Percentiles rank a stretch among this genome's conserved stretches.
These are phyloP conservation scores for Chelon labrosus DNA, from an alignment of 2,797 vertebrate species.

Conservation along the genomic window DNA sequence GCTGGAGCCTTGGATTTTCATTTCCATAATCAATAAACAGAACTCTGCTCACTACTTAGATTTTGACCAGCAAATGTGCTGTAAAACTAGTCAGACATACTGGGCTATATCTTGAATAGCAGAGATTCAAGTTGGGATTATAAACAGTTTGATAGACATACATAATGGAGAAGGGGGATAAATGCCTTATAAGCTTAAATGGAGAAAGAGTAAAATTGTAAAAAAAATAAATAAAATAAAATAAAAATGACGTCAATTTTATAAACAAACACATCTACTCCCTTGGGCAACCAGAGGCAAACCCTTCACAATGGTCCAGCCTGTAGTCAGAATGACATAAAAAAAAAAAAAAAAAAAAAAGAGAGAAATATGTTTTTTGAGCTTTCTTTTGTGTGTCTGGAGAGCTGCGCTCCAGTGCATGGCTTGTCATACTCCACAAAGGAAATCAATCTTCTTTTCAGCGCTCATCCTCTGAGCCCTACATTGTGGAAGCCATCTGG, in stretches of 20 bases:
- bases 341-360: conserved; percentile 37
- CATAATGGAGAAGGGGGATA: conserved; percentile 13
- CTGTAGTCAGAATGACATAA: conserved; percentile 65
- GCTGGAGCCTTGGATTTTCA: conserved; percentile 4
- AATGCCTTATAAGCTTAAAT: conserved; percentile 35
- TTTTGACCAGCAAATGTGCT: neutral
- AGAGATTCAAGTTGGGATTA: neutral
- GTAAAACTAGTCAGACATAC: neutral
- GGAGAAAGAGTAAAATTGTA: conserved; percentile 37
- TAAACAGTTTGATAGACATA: conserved; percentile 27
- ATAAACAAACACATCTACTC: conserved; percentile 50
- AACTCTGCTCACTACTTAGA: neutral
- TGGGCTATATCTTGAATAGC: conserved; percentile 1
- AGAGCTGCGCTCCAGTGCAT: conserved; percentile 77
- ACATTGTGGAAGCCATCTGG: conserved; percentile 83
- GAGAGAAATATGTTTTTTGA: conserved; percentile 69
- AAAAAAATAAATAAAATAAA: conserved; percentile 18
- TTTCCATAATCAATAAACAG: conserved; percentile 24
- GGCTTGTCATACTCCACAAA: conserved; percentile 84
- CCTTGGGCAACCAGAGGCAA: conserved; percentile 47
- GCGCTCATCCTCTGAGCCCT: conserved; percentile 78
- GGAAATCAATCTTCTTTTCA: conserved; percentile 88
- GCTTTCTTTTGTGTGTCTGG: conserved; percentile 76
- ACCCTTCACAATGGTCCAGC: conserved; percentile 38
- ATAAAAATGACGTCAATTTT: conserved; percentile 33